Conservation (phyloP, 1,140 invertebrate genomes). For the Nymphalis io region DNA sequence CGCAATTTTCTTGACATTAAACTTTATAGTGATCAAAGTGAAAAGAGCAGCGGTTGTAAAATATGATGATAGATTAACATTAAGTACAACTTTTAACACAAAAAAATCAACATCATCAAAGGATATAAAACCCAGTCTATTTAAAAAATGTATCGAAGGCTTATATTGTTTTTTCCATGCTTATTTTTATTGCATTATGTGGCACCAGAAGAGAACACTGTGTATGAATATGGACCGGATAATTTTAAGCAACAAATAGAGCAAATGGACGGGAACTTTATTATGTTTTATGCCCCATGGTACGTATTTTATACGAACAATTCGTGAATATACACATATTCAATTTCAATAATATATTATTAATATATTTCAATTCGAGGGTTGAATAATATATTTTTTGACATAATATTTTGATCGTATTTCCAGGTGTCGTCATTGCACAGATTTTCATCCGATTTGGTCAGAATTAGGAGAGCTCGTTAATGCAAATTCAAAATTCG, state of each 20-base stretch:
- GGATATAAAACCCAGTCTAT: neutral
- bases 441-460: conserved; percentile 70
- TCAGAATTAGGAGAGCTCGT: conserved; percentile 64
- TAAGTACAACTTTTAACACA: neutral
- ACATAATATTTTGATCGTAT: conserved; percentile 10
- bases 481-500: conserved; percentile 71
- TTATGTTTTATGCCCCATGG: conserved; percentile 76
- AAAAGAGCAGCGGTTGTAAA: no score
- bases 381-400: neutral
- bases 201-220: conserved; percentile 59
- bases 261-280: conserved; percentile 74
- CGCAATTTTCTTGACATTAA: no score
- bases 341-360: no score
- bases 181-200: conserved; percentile 58
- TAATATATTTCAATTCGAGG: no score
- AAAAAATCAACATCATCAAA: neutral
- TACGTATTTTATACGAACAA: conserved; percentile 36
- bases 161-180: conserved; percentile 23
- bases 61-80: neutral
- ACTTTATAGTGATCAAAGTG: no score
- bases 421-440: conserved; percentile 70
- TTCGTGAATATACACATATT: neutral
- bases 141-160: conserved; percentile 19
- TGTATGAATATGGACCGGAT: conserved; percentile 67
- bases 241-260: conserved; percentile 67